These are phyloP conservation scores for Pseudobourletiella spinata DNA, from an alignment of 1,140 invertebrate genomes.

Conservation along the genomic window DNA sequence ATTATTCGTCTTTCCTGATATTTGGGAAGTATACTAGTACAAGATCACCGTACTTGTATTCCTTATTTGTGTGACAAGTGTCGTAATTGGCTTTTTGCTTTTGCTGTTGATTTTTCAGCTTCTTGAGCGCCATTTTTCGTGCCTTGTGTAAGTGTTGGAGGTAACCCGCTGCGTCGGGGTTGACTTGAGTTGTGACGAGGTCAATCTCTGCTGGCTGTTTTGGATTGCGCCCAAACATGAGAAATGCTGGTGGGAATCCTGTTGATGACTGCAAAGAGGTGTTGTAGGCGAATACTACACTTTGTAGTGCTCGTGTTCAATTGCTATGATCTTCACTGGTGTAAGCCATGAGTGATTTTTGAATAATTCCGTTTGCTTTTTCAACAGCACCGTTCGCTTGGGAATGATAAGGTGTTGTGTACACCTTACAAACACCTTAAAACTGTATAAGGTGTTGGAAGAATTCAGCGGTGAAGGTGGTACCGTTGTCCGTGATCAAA, in stretches of 20 bases:
- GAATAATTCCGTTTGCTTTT: neutral
- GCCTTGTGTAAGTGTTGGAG: neutral
- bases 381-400: neutral
- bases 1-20: neutral
- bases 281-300: neutral
- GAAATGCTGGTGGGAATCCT: neutral
- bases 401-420: neutral
- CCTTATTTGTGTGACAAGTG: too few species aligned
- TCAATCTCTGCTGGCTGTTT: neutral
- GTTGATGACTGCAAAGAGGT: neutral
- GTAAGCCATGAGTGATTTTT: neutral
- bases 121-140: neutral
- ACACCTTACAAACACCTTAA: neutral
- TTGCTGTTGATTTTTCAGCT: neutral
- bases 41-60: neutral
- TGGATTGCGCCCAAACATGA: neutral
- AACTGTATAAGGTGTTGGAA: neutral
- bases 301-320: neutral
- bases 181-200: neutral
- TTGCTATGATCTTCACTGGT: neutral
- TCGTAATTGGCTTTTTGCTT: neutral
- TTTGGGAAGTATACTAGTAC: neutral
- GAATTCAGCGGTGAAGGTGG: neutral
- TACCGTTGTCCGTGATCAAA: neutral
- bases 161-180: neutral